These are phyloP conservation scores for Drosophila setifemur DNA, from an alignment of 1,140 invertebrate species.

Conservation along the genomic window DNA sequence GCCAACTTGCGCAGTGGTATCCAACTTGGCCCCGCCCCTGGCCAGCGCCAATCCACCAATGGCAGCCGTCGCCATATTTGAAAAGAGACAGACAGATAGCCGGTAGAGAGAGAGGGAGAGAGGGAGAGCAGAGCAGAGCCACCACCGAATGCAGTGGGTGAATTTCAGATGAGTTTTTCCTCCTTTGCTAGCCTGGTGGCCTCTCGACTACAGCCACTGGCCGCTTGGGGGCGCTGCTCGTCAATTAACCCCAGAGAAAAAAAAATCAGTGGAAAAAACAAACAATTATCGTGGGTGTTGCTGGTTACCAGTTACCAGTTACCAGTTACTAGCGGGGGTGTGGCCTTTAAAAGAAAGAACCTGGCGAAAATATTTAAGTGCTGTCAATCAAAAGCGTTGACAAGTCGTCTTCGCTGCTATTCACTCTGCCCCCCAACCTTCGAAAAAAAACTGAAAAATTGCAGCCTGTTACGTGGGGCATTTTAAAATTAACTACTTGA, in stretches of 20 bases:
- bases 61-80: conserved; percentile 67
- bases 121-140: conserved; percentile 45
- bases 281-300: conserved; percentile 10
- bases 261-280: conserved; percentile 5
- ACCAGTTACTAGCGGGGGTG: conserved; percentile 18
- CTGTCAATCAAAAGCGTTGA: conserved; percentile 73
- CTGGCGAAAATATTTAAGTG: conserved; percentile 67
- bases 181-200: conserved; percentile 14
- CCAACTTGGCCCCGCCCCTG: conserved; percentile 25
- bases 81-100: conserved; percentile 66
- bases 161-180: conserved; percentile 16
- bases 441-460: conserved; percentile 14
- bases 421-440: neutral
- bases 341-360: conserved; percentile 45
- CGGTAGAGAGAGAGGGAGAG: conserved; percentile 14
- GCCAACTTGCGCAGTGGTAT: neutral
- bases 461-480: conserved; percentile 65
- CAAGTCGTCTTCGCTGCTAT: conserved; percentile 33
- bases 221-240: conserved; percentile 52
- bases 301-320: conserved; percentile 7
- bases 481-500: conserved; percentile 78
- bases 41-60: conserved; percentile 41
- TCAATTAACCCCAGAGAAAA: conserved; percentile 15
- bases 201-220: conserved; percentile 48
- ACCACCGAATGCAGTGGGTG: conserved; percentile 62